Evolutionary conservation across 2,888 invertebrate species (phyloP), one percentile per base, ranked within the genome.

Genomic region (Macaria liturata): DNA sequence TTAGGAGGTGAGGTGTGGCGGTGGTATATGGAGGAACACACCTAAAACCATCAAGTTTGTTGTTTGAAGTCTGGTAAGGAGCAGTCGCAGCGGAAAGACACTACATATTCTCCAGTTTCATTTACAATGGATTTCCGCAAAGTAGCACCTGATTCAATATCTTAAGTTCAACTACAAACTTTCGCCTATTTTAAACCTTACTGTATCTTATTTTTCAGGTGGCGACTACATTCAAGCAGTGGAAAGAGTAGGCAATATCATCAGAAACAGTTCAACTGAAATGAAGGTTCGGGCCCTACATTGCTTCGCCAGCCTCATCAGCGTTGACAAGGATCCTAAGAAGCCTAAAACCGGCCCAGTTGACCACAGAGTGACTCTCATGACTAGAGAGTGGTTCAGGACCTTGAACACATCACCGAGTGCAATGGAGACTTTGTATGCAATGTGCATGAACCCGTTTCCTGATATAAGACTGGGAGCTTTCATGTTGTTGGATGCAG

Each of bases 391-490:
- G 69, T 92, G 92, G 92, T 92, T 92, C 59, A 82, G 92, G 62
- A 80, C 82, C 57, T 66, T 92, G 42, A 84, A 81, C 57, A 80
- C 76, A 53, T 70, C 75, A 4, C 82, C 85, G n/a, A 65, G 72
- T 58, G 92, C 95, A 0, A 93, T 95, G 78, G 93, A 94, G 57
- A 81, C 94, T 44, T 84, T 97, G 43, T 89, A 94, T 74, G 78
- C 89, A 2, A 85, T 95, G 45, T 94, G 95, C 60, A 94, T 94
- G 63, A 96, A 95, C 83, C 98, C 98, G 5, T 98, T 98, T 76
- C 88, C 94, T 0, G 98, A 98, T 68, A 92, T 97, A 9, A 94
- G 95, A 75, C 76, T 94, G 57, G 94, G 95, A 9, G 94, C 95
- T 30, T 88, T 97, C 46, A 88, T 91, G 9, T 86, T 97, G 37